These are phyloP conservation scores for Promerops cafer DNA, from an alignment of 2,113 vertebrate species.

Conservation along the genomic window DNA sequence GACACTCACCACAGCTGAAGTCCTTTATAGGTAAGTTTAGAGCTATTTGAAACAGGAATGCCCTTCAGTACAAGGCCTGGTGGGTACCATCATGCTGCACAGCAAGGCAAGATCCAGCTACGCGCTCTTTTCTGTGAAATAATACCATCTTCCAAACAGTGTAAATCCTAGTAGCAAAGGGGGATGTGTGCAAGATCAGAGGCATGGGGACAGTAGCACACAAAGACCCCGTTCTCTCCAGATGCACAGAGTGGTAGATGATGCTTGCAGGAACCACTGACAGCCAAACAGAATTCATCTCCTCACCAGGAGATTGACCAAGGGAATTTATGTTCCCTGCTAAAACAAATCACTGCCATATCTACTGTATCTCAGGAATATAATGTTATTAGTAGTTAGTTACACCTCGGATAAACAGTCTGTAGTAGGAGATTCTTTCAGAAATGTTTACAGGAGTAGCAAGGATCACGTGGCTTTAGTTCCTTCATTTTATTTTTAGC, in stretches of 20 bases:
- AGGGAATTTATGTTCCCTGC: not conserved
- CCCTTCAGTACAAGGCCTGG: not conserved
- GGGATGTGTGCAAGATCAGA: not conserved
- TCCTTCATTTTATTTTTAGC: conserved; percentile 34
- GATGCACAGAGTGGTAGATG: fast-evolving
- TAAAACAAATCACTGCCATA: not conserved
- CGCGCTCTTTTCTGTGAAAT: fast-evolving
- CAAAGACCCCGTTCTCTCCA: not conserved
- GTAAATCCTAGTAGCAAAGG: not conserved
- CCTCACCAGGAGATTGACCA: not conserved
- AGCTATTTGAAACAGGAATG: not conserved
- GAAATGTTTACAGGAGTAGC: not conserved
- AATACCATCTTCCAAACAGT: not conserved
- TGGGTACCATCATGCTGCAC: not conserved
- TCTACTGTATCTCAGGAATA: not conserved
- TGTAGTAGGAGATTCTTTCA: not conserved
- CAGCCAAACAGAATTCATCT: not conserved
- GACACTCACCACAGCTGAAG: fast-evolving
- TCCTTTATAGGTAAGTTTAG: not conserved
- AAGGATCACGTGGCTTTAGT: not conserved
- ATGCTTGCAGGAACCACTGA: not conserved
- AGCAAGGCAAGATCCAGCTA: not conserved
- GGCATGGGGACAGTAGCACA: not conserved
- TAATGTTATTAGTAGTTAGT: not conserved
- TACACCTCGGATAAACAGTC: conserved; percentile 5